Evolutionary conservation across 2,888 invertebrate genomes (phyloP), one percentile per base, ranked within the genome.

Genomic region (Eupeodes luniger): DNA sequence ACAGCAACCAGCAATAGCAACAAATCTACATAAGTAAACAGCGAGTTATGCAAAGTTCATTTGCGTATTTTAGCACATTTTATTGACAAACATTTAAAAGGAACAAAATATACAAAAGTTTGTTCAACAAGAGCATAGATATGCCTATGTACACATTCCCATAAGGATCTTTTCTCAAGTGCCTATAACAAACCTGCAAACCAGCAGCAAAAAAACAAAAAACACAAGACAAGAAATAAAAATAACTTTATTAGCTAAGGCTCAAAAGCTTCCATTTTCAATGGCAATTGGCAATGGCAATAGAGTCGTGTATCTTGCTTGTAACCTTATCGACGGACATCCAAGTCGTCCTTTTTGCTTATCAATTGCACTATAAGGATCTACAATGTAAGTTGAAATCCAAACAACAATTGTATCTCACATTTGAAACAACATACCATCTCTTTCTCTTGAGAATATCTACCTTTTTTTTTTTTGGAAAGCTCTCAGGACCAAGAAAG

Each of bases 11-110:
- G 14, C 51, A 51, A 27, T 0, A 76, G 69, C 64, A 86, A 79
- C 82, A 86, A 86, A 86, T 86, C 79, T 86, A 76, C 86, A 79
- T 86, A 86, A 86, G 86, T 61, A 86, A 75, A 82, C 78, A 70
- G 66, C 2, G 47, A 70, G 57, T 53, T 34, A 64, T 79, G 67
- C 57, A 36, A 59, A 64, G 67, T 86, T 79, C 82, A 75, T 75
- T 36, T 75, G 69, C 75, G 55, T 82, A 78, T 82, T 86, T 82
- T 79, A 62, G 51, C 75, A 86, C 75, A 82, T 86, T 86, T 86
- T 82, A 82, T 82, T 70, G 75, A 79, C 75, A 76, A 79, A 75
- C 86, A 83, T 86, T 86, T 82, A 57, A 79, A 27, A 1, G 6
- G 40, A 40, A 40, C 40, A 40, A 40, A 40, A 40, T 40, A 40